Conservation (phyloP, 2,113 vertebrate species). For the Erinaceus europaeus region DNA sequence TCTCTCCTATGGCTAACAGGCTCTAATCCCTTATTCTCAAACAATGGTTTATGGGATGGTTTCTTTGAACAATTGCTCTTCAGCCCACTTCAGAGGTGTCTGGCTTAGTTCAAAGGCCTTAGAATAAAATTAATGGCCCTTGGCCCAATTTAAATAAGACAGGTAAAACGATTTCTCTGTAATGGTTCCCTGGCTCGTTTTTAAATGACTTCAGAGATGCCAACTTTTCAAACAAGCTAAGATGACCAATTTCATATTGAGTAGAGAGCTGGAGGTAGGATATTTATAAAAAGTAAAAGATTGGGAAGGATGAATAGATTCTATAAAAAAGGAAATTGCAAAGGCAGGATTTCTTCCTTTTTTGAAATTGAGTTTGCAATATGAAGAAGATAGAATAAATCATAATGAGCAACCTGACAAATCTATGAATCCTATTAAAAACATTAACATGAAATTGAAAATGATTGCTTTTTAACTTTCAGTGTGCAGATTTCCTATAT, state of each 20-base stretch:
- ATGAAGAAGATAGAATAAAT: background rate
- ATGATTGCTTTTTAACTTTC: background rate
- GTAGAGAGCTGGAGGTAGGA: background rate
- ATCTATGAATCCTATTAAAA: background rate
- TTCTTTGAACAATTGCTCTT: background rate
- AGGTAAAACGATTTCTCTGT: background rate
- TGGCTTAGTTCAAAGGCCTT: background rate
- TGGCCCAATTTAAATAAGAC: background rate
- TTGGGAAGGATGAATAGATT: background rate
- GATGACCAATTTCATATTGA: background rate
- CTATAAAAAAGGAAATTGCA: background rate
- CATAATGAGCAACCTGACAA: background rate
- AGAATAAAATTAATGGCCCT: background rate
- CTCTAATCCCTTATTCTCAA: background rate
- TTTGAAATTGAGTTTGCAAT: background rate
- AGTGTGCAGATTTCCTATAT: background rate
- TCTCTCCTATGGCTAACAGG: background rate
- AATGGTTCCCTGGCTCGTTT: background rate
- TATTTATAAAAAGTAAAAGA: background rate
- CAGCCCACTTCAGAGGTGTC: no score
- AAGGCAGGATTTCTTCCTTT: background rate
- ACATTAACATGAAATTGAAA: background rate
- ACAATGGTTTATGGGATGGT: background rate
- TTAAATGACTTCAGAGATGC: background rate
- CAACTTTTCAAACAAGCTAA: background rate